Evolutionary conservation across 2,797 vertebrate species (phyloP).

Genomic region (Dryobates pubescens): DNA sequence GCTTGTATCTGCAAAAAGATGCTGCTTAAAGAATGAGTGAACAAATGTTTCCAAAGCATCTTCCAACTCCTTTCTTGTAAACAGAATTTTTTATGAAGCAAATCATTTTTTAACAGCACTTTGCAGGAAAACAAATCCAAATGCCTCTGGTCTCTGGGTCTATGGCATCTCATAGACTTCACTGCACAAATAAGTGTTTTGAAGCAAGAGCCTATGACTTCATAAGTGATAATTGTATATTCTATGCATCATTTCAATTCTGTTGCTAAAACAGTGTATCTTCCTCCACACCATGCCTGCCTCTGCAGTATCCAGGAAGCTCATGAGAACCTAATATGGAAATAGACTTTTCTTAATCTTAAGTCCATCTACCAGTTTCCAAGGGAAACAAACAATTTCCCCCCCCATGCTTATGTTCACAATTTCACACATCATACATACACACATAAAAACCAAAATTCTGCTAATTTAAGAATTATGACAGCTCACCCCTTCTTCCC

Average conservation of each 20-base stretch:
- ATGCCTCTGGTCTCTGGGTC: neutral
- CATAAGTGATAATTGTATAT: neutral
- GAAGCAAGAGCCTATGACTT: neutral
- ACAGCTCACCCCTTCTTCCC: conserved; percentile 47
- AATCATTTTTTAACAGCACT: neutral
- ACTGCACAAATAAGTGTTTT: neutral
- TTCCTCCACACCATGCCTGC: neutral
- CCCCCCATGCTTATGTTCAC: neutral
- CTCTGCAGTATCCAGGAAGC: neutral
- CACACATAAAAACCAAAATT: neutral
- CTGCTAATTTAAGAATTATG: conserved; percentile 59
- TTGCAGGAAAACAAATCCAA: neutral
- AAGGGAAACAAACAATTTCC: conserved; percentile 27
- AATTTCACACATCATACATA: conserved; percentile 1
- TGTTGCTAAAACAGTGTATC: neutral
- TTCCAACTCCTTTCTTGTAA: conserved; percentile 4
- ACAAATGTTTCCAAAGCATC: neutral
- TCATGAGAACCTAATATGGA: neutral
- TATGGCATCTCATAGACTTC: neutral
- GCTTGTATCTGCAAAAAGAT: neutral
- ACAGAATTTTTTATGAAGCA: conserved; percentile 30
- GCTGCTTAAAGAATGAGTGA: neutral
- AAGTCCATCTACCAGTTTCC: conserved; percentile 3
- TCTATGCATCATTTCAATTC: neutral
- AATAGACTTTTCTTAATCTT: neutral